Evolutionary conservation across 2,113 vertebrate species (phyloP).

Genomic region (Cephalopterus ornatus): DNA sequence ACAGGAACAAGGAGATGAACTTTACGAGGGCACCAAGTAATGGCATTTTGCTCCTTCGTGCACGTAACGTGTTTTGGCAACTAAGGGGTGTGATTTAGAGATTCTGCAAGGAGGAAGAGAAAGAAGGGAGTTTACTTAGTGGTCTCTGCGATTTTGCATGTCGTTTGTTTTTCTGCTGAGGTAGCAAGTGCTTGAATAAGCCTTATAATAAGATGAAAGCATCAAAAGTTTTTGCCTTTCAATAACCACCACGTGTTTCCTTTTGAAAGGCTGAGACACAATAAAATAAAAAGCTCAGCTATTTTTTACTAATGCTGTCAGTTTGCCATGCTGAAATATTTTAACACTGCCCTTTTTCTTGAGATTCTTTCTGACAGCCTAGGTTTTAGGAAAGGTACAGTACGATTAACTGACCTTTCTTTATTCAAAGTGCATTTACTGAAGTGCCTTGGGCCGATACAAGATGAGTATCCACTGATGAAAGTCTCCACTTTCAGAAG

Average conservation of each 20-base stretch:
- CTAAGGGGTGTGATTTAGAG: slow-evolving; percentile 24
- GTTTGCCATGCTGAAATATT: background rate
- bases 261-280: slow-evolving; percentile 3
- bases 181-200: slow-evolving; percentile 48
- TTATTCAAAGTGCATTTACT: background rate
- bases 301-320: background rate
- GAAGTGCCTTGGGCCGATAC: background rate
- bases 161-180: slow-evolving; percentile 55
- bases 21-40: background rate
- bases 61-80: background rate
- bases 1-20: background rate
- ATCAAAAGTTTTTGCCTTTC: slow-evolving; percentile 28
- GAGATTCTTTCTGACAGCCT: background rate
- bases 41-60: background rate
- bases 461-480: background rate
- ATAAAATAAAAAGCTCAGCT: slow-evolving; percentile 16
- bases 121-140: slow-evolving; percentile 42
- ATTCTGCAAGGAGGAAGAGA: slow-evolving; percentile 45
- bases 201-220: slow-evolving; percentile 31
- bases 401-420: background rate
- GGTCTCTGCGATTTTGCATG: slow-evolving; percentile 9
- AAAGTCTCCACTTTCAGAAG: background rate
- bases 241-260: background rate
- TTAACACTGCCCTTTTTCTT: background rate
- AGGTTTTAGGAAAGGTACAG: background rate